A percentile compares a stretch with the other conserved stretches of the same genome.
phyloP scores from a whole-genome alignment of 1,140 invertebrate species.

The Diorhabda elongata region DNA sequence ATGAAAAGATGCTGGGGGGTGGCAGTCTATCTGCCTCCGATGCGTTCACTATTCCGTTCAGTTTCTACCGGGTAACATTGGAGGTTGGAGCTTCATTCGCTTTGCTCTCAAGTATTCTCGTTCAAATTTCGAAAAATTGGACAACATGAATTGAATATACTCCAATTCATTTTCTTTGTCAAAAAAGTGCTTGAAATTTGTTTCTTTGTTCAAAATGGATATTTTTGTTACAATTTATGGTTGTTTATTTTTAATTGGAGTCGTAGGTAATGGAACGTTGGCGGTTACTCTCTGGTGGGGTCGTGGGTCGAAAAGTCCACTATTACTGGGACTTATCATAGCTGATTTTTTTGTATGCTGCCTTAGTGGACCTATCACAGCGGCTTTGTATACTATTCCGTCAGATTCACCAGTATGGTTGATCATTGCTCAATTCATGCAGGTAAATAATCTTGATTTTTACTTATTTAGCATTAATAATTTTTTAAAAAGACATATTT shows the following conservation, averaged over 20 bases:
- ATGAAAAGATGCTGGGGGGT: constrained; percentile 19
- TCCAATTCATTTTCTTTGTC: neutral
- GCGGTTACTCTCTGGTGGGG: constrained; percentile 16
- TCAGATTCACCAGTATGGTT: neutral
- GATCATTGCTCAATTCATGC: neutral
- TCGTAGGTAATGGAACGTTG: constrained; percentile 13
- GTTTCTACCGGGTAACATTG: constrained; percentile 9
- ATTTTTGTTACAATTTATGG: constrained; percentile 11
- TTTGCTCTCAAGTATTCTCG: neutral
- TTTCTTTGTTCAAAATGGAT: constrained; percentile 9
- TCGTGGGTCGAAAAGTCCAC: constrained; percentile 13
- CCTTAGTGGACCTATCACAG: neutral
- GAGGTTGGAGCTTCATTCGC: constrained; percentile 4
- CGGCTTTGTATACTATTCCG: neutral
- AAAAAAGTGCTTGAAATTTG: neutral
- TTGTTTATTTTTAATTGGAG: constrained; percentile 14
- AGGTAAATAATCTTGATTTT: neutral
- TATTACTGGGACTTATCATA: constrained; percentile 13
- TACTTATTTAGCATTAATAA: no score
- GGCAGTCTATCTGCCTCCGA: constrained; percentile 17
- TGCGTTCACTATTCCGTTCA: constrained; percentile 4
- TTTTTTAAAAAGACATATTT: no score
- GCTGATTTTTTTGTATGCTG: constrained; percentile 17
- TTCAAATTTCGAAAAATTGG: neutral
- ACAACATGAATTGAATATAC: neutral